Evolutionary conservation across 2,888 invertebrate genomes (phyloP).

Genomic region (Pristionchus maxplancki): DNA sequence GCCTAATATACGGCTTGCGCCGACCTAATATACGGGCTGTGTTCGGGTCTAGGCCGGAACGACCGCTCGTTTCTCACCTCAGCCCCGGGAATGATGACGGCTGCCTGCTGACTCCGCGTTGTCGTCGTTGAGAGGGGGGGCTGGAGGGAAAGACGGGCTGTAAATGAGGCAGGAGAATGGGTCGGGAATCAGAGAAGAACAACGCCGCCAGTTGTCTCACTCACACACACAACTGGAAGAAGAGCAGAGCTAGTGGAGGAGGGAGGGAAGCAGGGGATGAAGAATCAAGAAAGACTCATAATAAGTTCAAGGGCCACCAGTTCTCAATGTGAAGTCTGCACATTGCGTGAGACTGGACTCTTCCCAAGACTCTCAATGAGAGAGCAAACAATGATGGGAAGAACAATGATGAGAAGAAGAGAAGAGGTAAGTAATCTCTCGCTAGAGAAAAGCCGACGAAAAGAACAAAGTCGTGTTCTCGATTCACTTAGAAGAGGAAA

Average conservation of each 20-base stretch:
- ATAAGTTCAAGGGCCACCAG: background rate
- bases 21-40: too few relatives aligned
- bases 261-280: background rate
- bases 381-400: background rate
- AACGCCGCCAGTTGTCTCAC: constrained; percentile 31
- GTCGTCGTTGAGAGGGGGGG: background rate
- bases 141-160: background rate
- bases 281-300: background rate
- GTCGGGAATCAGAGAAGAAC: constrained; percentile 4
- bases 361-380: background rate
- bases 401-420: background rate
- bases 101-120: background rate
- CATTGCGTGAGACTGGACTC: background rate
- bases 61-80: constrained; percentile 14
- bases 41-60: background rate
- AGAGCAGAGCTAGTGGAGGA: background rate
- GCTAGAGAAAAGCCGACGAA: background rate
- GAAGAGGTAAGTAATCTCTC: background rate
- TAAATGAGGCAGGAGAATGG: constrained; percentile 10
- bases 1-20: background rate
- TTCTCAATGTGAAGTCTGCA: background rate
- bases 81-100: background rate
- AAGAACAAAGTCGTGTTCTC: background rate
- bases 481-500: constrained; percentile 19
- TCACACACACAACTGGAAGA: background rate